Evolutionary conservation across 1,140 invertebrate genomes (phyloP).

Genomic region (Wasmannia auropunctata): DNA sequence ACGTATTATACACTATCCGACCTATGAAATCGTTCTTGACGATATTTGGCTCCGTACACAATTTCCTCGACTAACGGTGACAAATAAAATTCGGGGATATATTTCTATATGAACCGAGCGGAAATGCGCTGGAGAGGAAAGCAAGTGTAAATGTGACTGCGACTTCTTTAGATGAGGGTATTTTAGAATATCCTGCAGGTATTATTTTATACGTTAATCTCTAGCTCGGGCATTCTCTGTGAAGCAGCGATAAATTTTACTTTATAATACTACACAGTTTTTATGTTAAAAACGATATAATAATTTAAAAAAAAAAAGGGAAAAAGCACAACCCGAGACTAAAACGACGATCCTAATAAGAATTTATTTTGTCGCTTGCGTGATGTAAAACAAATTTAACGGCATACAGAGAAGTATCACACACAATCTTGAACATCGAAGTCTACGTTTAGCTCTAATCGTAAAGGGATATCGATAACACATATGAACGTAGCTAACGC

Average conservation of each 20-base stretch:
- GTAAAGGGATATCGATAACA: background rate
- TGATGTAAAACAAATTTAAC: background rate
- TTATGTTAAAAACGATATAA: background rate
- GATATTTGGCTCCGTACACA: slow-evolving; percentile 68
- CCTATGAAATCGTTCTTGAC: slow-evolving; percentile 68
- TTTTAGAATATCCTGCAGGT: background rate
- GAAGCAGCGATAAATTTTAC: background rate
- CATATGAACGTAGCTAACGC: background rate
- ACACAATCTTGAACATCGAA: background rate
- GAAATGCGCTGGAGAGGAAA: background rate
- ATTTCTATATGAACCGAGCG: background rate
- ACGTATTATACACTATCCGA: slow-evolving; percentile 51
- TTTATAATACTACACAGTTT: background rate
- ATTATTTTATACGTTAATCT: slow-evolving; percentile 9
- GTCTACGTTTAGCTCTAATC: background rate
- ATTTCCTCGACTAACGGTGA: slow-evolving; percentile 48
- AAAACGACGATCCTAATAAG: background rate
- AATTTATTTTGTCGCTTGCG: background rate
- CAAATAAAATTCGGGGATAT: slow-evolving; percentile 61
- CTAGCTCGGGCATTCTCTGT: background rate
- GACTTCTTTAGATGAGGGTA: slow-evolving; percentile 26
- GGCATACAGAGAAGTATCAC: background rate
- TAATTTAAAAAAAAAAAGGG: background rate
- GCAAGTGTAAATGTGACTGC: background rate
- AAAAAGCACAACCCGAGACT: background rate